Evolutionary conservation across 37 sponge, comb jelly and placozoan species (phyloP).

Genomic region (Haliclona indistincta): DNA sequence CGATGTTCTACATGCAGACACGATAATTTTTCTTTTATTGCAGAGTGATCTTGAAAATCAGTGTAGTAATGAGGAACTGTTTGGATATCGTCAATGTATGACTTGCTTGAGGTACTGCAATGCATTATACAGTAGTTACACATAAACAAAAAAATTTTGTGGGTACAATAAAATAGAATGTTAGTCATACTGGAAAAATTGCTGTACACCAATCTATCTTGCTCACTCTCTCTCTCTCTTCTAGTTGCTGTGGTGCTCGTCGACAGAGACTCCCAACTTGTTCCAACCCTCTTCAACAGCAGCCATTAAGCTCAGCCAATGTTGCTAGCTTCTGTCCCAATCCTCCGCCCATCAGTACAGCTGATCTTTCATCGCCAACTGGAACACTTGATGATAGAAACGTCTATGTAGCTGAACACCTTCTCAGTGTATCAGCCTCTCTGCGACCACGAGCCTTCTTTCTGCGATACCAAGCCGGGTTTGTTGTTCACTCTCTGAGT

Average conservation of each 20-base stretch:
- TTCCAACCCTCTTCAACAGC: background rate
- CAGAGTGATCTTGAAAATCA: background rate
- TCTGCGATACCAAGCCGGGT: constrained; percentile 21
- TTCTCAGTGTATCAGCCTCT: constrained; percentile 17
- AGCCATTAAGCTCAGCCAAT: background rate
- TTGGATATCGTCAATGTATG: constrained; percentile 52
- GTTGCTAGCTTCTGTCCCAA: constrained; percentile 41
- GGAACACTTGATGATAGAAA: constrained; percentile 40
- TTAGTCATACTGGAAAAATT: background rate
- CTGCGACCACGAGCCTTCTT: constrained; percentile 26
- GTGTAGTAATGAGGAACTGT: constrained; percentile 2
- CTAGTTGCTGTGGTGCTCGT: background rate
- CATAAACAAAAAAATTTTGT: background rate
- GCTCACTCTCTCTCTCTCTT: background rate
- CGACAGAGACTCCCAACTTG: background rate
- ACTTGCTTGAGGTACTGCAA: constrained; percentile 13
- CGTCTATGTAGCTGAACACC: constrained; percentile 57
- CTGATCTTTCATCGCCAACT: background rate
- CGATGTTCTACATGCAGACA: no score
- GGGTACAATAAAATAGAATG: background rate
- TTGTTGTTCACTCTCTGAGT: background rate
- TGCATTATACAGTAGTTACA: background rate
- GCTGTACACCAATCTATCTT: background rate
- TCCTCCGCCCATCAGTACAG: constrained; percentile 37
- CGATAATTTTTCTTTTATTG: no score